These are phyloP conservation scores for Belgica antarctica DNA, from an alignment of 2,888 invertebrate genomes.

Conservation along the genomic window DNA sequence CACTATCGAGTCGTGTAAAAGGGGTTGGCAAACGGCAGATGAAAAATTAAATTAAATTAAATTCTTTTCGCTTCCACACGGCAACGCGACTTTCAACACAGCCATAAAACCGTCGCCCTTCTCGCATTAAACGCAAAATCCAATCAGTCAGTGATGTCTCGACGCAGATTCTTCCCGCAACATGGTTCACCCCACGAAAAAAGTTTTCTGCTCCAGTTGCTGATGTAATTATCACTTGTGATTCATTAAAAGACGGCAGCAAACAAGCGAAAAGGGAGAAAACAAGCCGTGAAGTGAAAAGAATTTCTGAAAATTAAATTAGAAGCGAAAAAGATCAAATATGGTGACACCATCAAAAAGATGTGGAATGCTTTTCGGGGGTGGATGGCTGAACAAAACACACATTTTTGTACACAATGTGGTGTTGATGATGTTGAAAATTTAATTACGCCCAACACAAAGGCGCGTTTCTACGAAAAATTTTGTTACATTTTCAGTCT, in stretches of 20 bases:
- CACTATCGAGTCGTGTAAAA: neutral
- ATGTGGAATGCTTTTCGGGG: conserved; percentile 16
- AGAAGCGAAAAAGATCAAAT: conserved; percentile 36
- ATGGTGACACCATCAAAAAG: neutral
- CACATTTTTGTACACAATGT: conserved; percentile 34
- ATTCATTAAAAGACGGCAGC: conserved; percentile 30
- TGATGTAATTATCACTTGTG: conserved; percentile 44
- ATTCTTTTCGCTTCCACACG: conserved; percentile 27
- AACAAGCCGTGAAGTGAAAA: conserved; percentile 31
- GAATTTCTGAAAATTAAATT: conserved; percentile 42
- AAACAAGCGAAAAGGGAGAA: conserved; percentile 3
- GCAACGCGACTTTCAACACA: conserved; percentile 28
- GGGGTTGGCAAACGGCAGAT: conserved; percentile 15
- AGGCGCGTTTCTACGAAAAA: neutral
- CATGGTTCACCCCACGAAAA: conserved; percentile 31
- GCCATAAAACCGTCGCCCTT: conserved; percentile 31
- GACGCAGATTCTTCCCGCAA: conserved; percentile 41
- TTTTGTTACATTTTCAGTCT: neutral
- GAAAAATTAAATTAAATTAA: conserved; percentile 35
- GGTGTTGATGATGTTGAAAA: conserved; percentile 43
- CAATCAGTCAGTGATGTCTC: conserved; percentile 30
- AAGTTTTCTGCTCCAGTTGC: neutral
- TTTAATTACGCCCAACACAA: conserved; percentile 29
- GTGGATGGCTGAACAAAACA: neutral
- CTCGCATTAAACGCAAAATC: neutral